phyloP scores from a whole-genome alignment of 2,797 vertebrate species.

The Notoglanidium macrostoma region DNA sequence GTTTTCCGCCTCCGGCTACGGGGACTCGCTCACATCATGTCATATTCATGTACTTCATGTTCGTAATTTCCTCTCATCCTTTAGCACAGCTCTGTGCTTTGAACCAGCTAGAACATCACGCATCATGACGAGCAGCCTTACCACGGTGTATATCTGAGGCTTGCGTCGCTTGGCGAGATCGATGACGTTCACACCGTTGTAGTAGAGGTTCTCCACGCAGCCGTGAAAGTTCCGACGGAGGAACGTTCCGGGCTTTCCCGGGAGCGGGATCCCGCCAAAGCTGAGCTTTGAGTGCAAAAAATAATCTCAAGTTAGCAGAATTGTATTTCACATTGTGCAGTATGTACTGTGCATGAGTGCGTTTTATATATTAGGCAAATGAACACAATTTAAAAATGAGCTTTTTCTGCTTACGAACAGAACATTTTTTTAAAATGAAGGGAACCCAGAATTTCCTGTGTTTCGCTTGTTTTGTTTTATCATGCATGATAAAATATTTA shows the following conservation, averaged over 20 bases:
- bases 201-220: constrained; percentile 97
- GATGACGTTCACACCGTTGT: constrained; percentile 94
- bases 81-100: not conserved
- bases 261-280: constrained; percentile 95
- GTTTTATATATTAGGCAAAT: not conserved
- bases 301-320: not conserved
- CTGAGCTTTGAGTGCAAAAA: constrained; percentile 80
- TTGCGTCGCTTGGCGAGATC: constrained; percentile 95
- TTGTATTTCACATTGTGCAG: not conserved
- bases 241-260: constrained; percentile 95
- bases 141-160: constrained; percentile 97
- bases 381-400: not conserved
- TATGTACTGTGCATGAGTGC: not conserved
- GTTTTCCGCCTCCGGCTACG: not conserved
- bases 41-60: not conserved
- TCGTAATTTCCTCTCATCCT: not conserved
- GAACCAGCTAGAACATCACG: not conserved
- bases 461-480: no score
- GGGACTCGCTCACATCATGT: not conserved
- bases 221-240: constrained; percentile 95
- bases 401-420: not conserved
- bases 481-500: not conserved
- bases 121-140: constrained; percentile 63
- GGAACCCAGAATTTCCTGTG: not conserved
- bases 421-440: not conserved